Base-by-base conservation (phyloP, 1,140 invertebrate genomes). In the Aphelenchoides besseyi region DNA sequence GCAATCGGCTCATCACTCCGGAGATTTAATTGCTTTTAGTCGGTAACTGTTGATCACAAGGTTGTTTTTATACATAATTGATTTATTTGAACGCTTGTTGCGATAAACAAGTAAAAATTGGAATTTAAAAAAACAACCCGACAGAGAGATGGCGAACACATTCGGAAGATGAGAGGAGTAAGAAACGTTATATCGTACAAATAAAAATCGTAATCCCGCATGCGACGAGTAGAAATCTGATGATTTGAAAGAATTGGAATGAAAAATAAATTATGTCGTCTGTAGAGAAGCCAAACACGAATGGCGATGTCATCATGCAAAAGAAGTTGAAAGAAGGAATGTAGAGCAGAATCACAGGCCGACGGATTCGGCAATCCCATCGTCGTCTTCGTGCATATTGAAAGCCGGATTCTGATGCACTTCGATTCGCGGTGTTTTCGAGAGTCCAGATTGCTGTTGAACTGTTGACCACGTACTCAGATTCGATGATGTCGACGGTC, bases 381-480 rank as follows among this genome's bases (percentile, higher is more conserved):
- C 81, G 37, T 82, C 81, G 68, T 82, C 80, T 48, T 84, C 81
- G 55, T 83, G 5, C 55, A 29, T 28, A 12, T 8, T 5, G 18
- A 59, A 81, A 1, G 71, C 82, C n/a, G 81, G 76, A 78, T 82
- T 82, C 36, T 82, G 78, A 52, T 84, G 74, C 33, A 80, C 73
- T 63, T 84, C 82, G 29, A 74, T 76, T 23, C 68, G 69, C 12
- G 79, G 81, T n/a, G 72, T 35, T 33, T 59, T 59, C 12, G 55
- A 28, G 5, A 5, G 23, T 23, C 26, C 26, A 23, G 5, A 8
- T n/a, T n/a, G n/a, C n/a, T n/a, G n/a, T n/a, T n/a, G n/a, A n/a
- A n/a, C n/a, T 33, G 55, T 59, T 5, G 18, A 59, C 18, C 5
- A 59, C 12, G 5, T 29, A 33, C 5, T 23, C 26, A 28, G 26